phyloP scores from a whole-genome alignment of 2,113 vertebrate genomes.

The Craseonycteris thonglongyai region DNA sequence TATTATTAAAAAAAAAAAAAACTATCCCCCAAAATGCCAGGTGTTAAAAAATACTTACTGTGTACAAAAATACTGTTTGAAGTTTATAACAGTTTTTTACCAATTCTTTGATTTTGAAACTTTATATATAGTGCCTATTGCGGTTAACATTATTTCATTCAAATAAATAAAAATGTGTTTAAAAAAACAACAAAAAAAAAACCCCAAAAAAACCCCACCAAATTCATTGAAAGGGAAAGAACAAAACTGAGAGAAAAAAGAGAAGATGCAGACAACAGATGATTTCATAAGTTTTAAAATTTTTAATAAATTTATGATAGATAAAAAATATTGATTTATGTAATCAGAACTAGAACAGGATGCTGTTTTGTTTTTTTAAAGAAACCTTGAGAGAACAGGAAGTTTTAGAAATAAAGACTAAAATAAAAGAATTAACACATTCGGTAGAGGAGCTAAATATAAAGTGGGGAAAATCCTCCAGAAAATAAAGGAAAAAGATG shows the following conservation, averaged over 20 bases:
- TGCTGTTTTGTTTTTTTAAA: neutral
- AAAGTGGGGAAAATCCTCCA: neutral
- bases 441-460: neutral
- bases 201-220: too few species aligned
- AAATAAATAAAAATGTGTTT: neutral
- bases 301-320: neutral
- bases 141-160: neutral
- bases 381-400: neutral
- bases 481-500: neutral
- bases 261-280: neutral
- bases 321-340: neutral
- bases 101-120: neutral
- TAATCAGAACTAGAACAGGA: neutral
- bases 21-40: neutral
- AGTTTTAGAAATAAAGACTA: neutral
- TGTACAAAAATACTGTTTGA: neutral
- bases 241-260: neutral
- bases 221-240: too few species aligned
- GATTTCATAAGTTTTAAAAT: neutral
- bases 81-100: neutral
- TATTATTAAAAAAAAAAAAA: constrained; percentile 33
- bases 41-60: neutral
- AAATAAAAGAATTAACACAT: neutral
- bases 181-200: too few species aligned
- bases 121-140: neutral